Percentiles rank a stretch among this genome's conserved stretches.
These are phyloP conservation scores for Oreochromis mossambicus DNA, from an alignment of 2,797 vertebrate species.

Conservation along the genomic window DNA sequence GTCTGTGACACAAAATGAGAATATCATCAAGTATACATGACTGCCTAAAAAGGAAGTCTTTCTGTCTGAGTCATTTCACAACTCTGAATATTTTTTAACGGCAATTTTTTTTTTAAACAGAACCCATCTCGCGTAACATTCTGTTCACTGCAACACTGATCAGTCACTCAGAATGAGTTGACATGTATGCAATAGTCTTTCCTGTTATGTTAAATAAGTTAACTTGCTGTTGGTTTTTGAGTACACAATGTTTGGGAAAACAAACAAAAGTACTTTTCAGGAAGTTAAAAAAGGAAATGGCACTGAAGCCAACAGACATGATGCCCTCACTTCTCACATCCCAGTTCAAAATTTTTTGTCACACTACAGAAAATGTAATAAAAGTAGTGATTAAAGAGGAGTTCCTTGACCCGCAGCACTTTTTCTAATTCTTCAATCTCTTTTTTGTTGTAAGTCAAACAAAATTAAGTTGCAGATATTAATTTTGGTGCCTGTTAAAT, in stretches of 20 bases:
- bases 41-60: neutral
- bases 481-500: no score
- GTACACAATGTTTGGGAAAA: neutral
- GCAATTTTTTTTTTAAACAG: neutral
- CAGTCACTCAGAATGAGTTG: neutral
- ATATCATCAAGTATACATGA: neutral
- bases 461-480: no score
- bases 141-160: neutral
- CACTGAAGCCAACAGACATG: conserved; percentile 15
- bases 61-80: conserved; percentile 7
- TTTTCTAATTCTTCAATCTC: no score
- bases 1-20: neutral
- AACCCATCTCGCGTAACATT: neutral
- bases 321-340: conserved; percentile 62
- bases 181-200: neutral
- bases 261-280: neutral
- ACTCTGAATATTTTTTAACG: neutral
- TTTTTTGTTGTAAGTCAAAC: no score
- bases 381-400: conserved; percentile 29
- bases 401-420: neutral
- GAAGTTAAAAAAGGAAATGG: neutral
- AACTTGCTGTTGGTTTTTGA: neutral
- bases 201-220: neutral
- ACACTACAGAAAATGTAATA: conserved; percentile 34
- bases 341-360: conserved; percentile 28